Evolutionary conservation across 1,140 invertebrate genomes (phyloP).

Genomic region (Colletes gigas): DNA sequence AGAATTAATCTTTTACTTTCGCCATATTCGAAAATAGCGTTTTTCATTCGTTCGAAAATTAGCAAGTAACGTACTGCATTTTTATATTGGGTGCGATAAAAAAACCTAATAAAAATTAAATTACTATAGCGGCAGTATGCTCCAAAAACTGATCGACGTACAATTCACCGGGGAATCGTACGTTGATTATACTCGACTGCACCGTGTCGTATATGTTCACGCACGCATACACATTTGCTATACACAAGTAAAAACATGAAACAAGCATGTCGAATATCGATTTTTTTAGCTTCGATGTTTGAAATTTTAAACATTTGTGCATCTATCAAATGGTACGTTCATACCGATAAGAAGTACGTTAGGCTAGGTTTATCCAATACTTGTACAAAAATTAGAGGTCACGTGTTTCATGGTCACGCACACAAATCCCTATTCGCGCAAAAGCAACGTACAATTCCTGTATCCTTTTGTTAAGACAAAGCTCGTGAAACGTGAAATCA

Average conservation of each 20-base stretch:
- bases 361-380: neutral
- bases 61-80: slow-evolving; percentile 23
- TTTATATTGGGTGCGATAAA: neutral
- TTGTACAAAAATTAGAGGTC: slow-evolving; percentile 7
- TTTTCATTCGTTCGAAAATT: slow-evolving; percentile 3
- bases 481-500: slow-evolving; percentile 14
- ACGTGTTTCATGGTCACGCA: neutral
- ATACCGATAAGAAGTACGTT: neutral
- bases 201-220: slow-evolving; percentile 27
- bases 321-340: neutral
- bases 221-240: slow-evolving; percentile 37
- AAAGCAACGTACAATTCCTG: slow-evolving; percentile 14
- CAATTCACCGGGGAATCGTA: slow-evolving; percentile 11
- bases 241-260: neutral
- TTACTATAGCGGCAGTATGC: neutral
- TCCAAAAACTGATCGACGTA: slow-evolving; percentile 27
- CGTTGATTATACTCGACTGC: slow-evolving; percentile 19
- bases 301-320: neutral
- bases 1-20: slow-evolving; percentile 48
- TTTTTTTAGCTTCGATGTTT: neutral
- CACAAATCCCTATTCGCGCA: no score
- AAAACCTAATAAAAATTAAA: neutral
- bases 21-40: neutral
- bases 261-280: neutral
- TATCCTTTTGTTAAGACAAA: slow-evolving; percentile 45